These are phyloP conservation scores for Tenualosa thibaudeaui DNA, from an alignment of 2,797 vertebrate genomes.

Conservation along the genomic window DNA sequence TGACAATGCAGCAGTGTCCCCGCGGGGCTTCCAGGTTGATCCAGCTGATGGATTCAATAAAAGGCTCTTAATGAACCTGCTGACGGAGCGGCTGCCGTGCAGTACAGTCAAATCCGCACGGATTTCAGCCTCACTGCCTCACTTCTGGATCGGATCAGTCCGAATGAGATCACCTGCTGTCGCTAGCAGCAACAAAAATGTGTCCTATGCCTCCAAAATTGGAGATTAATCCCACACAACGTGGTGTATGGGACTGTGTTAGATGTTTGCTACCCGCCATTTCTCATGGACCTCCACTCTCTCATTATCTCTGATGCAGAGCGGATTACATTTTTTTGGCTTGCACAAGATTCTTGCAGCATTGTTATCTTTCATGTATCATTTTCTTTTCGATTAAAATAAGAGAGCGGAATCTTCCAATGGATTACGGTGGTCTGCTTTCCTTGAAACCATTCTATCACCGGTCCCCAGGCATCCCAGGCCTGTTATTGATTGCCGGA, in stretches of 20 bases:
- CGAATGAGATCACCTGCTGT: background rate
- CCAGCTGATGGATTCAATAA: slow-evolving; percentile 20
- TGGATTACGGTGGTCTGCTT: background rate
- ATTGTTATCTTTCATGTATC: background rate
- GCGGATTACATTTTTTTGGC: background rate
- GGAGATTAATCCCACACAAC: background rate
- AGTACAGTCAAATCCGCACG: background rate
- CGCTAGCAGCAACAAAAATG: background rate
- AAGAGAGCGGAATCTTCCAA: background rate
- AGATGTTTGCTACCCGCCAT: background rate
- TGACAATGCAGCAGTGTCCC: background rate
- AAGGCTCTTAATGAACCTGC: background rate
- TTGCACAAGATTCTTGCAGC: background rate
- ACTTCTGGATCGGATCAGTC: background rate
- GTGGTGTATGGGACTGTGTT: background rate
- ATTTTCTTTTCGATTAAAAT: slow-evolving; percentile 47
- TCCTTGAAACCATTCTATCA: slow-evolving; percentile 40
- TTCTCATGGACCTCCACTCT: background rate
- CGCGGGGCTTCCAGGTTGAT: background rate
- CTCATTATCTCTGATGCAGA: background rate
- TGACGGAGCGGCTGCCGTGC: background rate
- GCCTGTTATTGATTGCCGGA: slow-evolving; percentile 43
- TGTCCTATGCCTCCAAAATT: background rate
- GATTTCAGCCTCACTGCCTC: background rate
- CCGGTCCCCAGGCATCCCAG: slow-evolving; percentile 29